Evolutionary conservation across 2,797 vertebrate genomes (phyloP).

Genomic region (Spinus olivaceus): DNA sequence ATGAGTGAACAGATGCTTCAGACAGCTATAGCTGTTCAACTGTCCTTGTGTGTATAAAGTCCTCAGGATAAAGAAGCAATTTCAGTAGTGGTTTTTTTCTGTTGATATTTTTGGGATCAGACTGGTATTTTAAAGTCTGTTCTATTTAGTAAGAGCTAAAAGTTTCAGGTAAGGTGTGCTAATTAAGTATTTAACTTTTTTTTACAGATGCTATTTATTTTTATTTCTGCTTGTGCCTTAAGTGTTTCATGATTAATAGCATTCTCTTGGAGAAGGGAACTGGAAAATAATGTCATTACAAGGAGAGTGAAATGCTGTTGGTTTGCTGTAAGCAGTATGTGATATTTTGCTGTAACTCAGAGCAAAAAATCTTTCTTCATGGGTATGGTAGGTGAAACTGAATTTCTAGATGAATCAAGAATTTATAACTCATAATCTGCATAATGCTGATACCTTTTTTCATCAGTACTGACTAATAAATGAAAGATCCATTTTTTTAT

Average conservation of each 20-base stretch:
- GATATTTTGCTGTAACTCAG: background rate
- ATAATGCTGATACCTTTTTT: background rate
- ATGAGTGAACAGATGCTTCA: background rate
- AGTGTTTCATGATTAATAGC: background rate
- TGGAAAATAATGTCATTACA: background rate
- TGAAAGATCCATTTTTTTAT: background rate
- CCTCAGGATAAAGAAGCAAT: background rate
- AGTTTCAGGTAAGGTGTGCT: background rate
- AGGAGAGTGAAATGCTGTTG: background rate
- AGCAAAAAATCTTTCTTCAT: background rate
- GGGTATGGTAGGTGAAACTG: background rate
- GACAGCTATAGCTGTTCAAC: background rate
- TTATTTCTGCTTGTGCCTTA: slow-evolving; percentile 33
- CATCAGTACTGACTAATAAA: background rate
- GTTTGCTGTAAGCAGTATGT: background rate
- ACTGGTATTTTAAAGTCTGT: background rate
- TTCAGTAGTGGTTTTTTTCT: background rate
- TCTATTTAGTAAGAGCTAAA: background rate
- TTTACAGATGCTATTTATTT: slow-evolving; percentile 33
- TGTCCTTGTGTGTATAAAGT: background rate
- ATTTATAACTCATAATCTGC: background rate
- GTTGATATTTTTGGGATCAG: background rate
- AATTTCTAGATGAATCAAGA: background rate
- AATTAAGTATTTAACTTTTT: background rate
- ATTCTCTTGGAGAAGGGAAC: background rate